Evolutionary conservation across 2,888 invertebrate species (phyloP).

Genomic region (Cheilosia soror): DNA sequence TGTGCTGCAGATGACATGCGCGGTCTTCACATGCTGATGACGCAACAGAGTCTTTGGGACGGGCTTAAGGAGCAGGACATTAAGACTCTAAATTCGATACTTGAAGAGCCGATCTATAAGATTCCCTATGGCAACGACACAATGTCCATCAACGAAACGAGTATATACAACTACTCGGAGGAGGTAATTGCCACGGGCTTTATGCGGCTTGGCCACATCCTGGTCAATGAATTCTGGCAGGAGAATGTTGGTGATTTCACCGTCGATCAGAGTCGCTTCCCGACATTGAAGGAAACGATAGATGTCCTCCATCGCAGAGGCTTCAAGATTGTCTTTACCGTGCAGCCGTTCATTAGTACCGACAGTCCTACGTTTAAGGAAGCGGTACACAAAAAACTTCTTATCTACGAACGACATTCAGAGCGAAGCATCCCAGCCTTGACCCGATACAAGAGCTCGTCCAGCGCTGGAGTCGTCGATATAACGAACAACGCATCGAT

Average conservation of each 20-base stretch:
- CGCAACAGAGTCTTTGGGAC: slow-evolving; percentile 93
- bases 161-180: slow-evolving; percentile 92
- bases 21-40: slow-evolving; percentile 90
- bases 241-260: slow-evolving; percentile 93
- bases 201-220: slow-evolving; percentile 90
- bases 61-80: slow-evolving; percentile 91
- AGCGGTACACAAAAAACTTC: slow-evolving; percentile 89
- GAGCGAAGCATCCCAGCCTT: slow-evolving; percentile 92
- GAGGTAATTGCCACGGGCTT: slow-evolving; percentile 92
- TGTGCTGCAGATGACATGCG: slow-evolving; percentile 93
- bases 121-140: slow-evolving; percentile 86
- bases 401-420: slow-evolving; percentile 91
- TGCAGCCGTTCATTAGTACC: slow-evolving; percentile 95
- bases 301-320: slow-evolving; percentile 92
- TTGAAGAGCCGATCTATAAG: slow-evolving; percentile 95
- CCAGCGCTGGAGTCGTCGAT: slow-evolving; percentile 93
- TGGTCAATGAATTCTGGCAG: slow-evolving; percentile 93
- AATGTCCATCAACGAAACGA: slow-evolving; percentile 87
- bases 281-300: slow-evolving; percentile 90
- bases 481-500: slow-evolving; percentile 92
- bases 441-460: slow-evolving; percentile 91
- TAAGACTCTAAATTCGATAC: slow-evolving; percentile 88
- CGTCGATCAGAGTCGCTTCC: slow-evolving; percentile 91
- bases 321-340: slow-evolving; percentile 93
- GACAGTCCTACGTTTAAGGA: slow-evolving; percentile 93